Evolutionary conservation across 2,888 invertebrate genomes (phyloP).

Genomic region (Heliconius charithonia): DNA sequence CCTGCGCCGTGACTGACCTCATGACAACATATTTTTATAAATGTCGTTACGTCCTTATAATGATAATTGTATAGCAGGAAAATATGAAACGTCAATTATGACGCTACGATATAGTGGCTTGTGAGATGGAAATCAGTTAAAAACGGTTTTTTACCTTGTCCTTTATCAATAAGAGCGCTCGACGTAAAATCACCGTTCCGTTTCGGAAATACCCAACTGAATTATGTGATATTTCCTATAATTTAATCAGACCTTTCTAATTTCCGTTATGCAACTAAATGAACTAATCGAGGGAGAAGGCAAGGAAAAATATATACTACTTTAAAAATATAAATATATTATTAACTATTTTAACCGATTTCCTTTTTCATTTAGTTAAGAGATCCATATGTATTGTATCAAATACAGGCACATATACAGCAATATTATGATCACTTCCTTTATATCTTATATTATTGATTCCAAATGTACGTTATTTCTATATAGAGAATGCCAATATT

Average conservation of each 20-base stretch:
- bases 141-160: slow-evolving; percentile 21
- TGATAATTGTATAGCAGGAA: slow-evolving; percentile 17
- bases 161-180: background rate
- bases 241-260: background rate
- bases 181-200: background rate
- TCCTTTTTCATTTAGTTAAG: background rate
- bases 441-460: background rate
- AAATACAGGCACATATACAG: background rate
- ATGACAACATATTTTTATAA: slow-evolving; percentile 5
- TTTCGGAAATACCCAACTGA: slow-evolving; percentile 8
- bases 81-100: slow-evolving; percentile 15
- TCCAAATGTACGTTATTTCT: background rate
- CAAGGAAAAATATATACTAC: too few relatives aligned
- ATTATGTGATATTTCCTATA: background rate
- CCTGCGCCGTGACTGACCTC: background rate
- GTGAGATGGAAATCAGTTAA: background rate
- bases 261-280: background rate
- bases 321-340: too few relatives aligned
- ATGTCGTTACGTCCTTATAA: slow-evolving; percentile 6
- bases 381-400: background rate
- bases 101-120: background rate
- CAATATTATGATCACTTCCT: background rate
- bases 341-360: too few relatives aligned
- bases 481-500: background rate
- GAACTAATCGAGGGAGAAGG: background rate